phyloP scores from a whole-genome alignment of 2,113 vertebrate genomes.

The Neotragus moschatus region DNA sequence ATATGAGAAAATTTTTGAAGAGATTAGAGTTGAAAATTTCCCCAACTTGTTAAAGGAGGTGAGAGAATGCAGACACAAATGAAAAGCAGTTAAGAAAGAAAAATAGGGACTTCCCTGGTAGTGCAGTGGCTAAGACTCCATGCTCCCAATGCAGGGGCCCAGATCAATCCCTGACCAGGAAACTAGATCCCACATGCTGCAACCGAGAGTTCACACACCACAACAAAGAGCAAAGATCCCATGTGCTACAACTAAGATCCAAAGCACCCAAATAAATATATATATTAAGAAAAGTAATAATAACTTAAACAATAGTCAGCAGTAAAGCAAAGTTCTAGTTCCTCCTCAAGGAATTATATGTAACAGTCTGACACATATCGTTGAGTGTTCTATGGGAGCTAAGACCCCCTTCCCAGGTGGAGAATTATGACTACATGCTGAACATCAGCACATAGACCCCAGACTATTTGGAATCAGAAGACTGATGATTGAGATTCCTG shows the following conservation, averaged over 20 bases:
- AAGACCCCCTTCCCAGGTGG: neutral
- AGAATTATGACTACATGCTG: neutral
- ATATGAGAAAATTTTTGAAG: neutral
- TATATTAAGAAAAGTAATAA: neutral
- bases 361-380: neutral
- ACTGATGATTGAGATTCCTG: neutral
- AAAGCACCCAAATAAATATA: neutral
- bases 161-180: neutral
- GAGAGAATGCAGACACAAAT: neutral
- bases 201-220: neutral
- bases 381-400: neutral
- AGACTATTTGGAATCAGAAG: neutral
- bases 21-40: neutral
- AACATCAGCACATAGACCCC: neutral
- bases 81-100: neutral
- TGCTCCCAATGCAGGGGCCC: neutral
- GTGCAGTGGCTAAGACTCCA: neutral
- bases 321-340: neutral
- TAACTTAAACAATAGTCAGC: neutral
- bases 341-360: neutral
- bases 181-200: neutral
- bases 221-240: neutral
- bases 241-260: neutral
- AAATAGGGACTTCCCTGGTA: neutral
- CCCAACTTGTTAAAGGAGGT: neutral